Conservation (phyloP, 2,113 vertebrate genomes). For the Pycnonotus jocosus region DNA sequence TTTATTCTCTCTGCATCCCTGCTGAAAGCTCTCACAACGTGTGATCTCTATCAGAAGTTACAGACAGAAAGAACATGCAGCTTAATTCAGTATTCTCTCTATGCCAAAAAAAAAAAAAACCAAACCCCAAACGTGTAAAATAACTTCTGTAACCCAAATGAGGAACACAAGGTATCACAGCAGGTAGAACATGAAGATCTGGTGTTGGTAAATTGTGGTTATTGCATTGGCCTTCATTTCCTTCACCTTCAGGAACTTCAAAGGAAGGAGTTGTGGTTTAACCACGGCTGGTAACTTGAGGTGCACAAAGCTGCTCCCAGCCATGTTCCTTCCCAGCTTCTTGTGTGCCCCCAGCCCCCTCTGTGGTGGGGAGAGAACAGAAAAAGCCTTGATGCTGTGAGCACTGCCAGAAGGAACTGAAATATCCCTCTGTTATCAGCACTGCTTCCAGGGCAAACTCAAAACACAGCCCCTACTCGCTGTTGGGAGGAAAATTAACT, state of each 20-base stretch:
- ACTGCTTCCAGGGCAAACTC: neutral
- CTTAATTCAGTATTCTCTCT: neutral
- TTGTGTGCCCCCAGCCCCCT: neutral
- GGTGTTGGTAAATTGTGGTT: neutral
- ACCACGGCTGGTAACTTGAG: neutral
- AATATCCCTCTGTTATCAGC: neutral
- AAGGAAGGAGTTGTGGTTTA: neutral
- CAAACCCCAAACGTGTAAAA: too few relatives aligned
- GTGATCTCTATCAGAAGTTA: neutral
- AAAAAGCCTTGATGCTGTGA: neutral
- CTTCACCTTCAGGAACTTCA: neutral
- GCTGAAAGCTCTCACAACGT: neutral
- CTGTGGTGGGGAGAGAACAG: neutral
- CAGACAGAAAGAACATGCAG: neutral
- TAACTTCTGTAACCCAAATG: neutral
- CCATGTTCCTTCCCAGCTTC: neutral
- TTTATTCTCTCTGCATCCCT: neutral
- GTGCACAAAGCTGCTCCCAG: neutral
- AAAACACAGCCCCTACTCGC: neutral
- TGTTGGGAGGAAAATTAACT: neutral
- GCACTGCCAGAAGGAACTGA: neutral
- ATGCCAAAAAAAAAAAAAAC: neutral
- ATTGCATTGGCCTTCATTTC: neutral
- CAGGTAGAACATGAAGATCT: neutral
- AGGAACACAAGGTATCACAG: neutral